Evolutionary conservation across 2,888 invertebrate genomes (phyloP).

Genomic region (Ditula angustiorana): DNA sequence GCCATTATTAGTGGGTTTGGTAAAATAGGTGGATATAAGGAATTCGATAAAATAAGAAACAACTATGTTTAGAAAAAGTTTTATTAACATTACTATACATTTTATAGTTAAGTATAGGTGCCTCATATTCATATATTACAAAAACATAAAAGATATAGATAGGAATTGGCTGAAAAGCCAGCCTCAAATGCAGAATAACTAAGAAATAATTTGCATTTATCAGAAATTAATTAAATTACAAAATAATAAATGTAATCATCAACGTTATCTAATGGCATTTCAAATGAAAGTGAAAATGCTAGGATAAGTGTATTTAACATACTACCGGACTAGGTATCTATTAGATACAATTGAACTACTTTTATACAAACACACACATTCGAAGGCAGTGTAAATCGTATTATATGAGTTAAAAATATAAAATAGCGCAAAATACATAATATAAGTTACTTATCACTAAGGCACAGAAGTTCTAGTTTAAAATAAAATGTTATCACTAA

Average conservation of each 20-base stretch:
- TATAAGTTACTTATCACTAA: constrained; percentile 36
- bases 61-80: constrained; percentile 31
- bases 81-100: constrained; percentile 42
- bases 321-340: constrained; percentile 25
- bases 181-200: constrained; percentile 24
- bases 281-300: neutral
- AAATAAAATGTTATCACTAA: constrained; percentile 28
- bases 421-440: constrained; percentile 34
- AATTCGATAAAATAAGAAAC: constrained; percentile 5
- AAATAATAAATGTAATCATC: constrained; percentile 16
- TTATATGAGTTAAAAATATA: neutral
- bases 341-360: constrained; percentile 19
- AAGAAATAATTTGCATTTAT: constrained; percentile 2
- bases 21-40: neutral
- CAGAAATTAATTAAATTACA: constrained; percentile 6
- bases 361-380: constrained; percentile 27
- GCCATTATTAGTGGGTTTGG: too few species aligned
- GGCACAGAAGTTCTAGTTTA: constrained; percentile 29
- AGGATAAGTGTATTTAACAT: neutral
- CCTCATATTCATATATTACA: constrained; percentile 56
- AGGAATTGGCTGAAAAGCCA: constrained; percentile 27
- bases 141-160: constrained; percentile 40
- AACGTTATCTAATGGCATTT: neutral
- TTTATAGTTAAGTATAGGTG: constrained; percentile 72
- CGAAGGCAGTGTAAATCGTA: constrained; percentile 16